Conservation (phyloP, 2,113 vertebrate genomes). For the Pollachius pollachius region DNA sequence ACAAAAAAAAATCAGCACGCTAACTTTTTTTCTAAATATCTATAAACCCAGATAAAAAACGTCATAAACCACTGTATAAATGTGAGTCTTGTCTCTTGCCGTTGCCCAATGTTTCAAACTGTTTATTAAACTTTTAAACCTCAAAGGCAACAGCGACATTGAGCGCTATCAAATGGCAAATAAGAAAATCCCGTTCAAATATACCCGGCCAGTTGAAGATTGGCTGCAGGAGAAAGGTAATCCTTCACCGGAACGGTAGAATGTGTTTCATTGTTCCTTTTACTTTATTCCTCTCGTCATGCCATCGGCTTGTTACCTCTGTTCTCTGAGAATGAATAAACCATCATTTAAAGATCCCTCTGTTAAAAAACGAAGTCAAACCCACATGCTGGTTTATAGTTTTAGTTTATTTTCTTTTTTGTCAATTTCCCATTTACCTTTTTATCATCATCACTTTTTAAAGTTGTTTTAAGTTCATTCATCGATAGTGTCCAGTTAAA, state of each 20-base stretch:
- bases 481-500: constrained; percentile 89
- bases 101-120: constrained; percentile 87
- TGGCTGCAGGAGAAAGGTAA: constrained; percentile 99
- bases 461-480: constrained; percentile 73
- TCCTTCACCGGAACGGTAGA: constrained; percentile 81
- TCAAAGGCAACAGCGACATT: constrained; percentile 99
- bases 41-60: constrained; percentile 72
- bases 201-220: constrained; percentile 98
- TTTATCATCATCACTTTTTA: constrained; percentile 85
- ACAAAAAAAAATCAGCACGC: constrained; percentile 17
- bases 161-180: constrained; percentile 99
- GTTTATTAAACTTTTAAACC: constrained; percentile 99
- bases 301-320: constrained; percentile 67
- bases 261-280: constrained; percentile 51
- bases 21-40: constrained; percentile 69
- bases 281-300: constrained; percentile 60
- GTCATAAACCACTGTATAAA: constrained; percentile 75
- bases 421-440: constrained; percentile 69
- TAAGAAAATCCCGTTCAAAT: constrained; percentile 99
- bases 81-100: constrained; percentile 73
- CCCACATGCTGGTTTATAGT: constrained; percentile 70
- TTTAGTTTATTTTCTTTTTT: constrained; percentile 41
- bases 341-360: constrained; percentile 57
- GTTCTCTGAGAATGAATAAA: constrained; percentile 66
- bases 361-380: constrained; percentile 44